Conservation (phyloP, 2,797 vertebrate genomes). For the Sebastes baramenuke region DNA sequence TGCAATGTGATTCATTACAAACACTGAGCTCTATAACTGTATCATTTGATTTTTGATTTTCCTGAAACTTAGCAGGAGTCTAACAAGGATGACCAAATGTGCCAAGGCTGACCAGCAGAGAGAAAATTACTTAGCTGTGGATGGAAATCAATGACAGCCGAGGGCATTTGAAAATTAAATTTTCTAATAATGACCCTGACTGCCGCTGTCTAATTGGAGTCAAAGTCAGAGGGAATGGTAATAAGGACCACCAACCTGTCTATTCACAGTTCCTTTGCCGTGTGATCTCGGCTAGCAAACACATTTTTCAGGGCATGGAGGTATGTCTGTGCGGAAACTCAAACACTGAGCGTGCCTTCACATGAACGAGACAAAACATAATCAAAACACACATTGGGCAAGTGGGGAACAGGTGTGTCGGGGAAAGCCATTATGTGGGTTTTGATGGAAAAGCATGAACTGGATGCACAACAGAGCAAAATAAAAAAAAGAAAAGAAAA, state of each 20-base stretch:
- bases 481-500: slow-evolving; percentile 22
- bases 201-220: slow-evolving; percentile 75
- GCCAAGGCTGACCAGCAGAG: slow-evolving; percentile 51
- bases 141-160: slow-evolving; percentile 90
- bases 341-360: slow-evolving; percentile 44
- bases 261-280: slow-evolving; percentile 54
- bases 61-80: slow-evolving; percentile 23
- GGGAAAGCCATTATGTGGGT: slow-evolving; percentile 65
- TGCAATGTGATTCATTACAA: slow-evolving; percentile 18
- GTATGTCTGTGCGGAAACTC: slow-evolving; percentile 45
- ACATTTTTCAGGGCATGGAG: slow-evolving; percentile 44
- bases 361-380: slow-evolving; percentile 64
- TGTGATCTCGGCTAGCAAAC: slow-evolving; percentile 36
- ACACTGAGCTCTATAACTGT: not conserved
- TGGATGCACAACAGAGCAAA: slow-evolving; percentile 32
- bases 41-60: slow-evolving; percentile 36
- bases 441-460: slow-evolving; percentile 70
- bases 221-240: slow-evolving; percentile 70
- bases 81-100: slow-evolving; percentile 50
- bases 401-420: slow-evolving; percentile 74
- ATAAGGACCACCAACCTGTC: slow-evolving; percentile 66
- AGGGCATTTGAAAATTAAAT: slow-evolving; percentile 91
- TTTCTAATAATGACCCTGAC: slow-evolving; percentile 76
- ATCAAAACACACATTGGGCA: slow-evolving; percentile 65
- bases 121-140: slow-evolving; percentile 71